Base-by-base conservation (phyloP, 1,140 invertebrate species). In the Cherax quadricarinatus region DNA sequence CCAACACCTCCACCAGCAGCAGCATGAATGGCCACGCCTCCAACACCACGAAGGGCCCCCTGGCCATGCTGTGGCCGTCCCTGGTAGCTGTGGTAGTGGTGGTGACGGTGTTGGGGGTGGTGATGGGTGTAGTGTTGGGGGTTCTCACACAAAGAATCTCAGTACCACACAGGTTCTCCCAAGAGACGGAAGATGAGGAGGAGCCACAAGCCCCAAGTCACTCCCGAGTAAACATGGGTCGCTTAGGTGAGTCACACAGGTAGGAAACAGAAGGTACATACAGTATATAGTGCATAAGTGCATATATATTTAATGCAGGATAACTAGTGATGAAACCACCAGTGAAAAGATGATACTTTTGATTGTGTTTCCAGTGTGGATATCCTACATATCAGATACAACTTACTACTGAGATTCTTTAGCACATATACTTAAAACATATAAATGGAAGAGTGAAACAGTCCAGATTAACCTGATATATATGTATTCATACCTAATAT, bases 191-290 rank as follows among this genome's bases (percentile, higher is more conserved):
- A 16, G 89, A 91, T 21, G 89, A 91, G 4, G 75, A 86, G 21
- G 83, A 86, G 41, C 16, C 66, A 6, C n/a, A 41, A 24, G 62
- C 51, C 41, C 30, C 57, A 24, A 81, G 70, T 78, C 83, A 53
- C 78, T 75, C 57, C 9, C 84, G 79, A 12, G 83, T 62, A 60
- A 66, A 49, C 85, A 16, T 70, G 84, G 53, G 62, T 24, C 84
- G 89, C 60, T 81, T 66, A 91, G 89, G 89, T 91, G 89, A 91
- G 89, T 91, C 66, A 24, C 53, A 48, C 89, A 91, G 89, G 89
- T 91, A 91, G 53, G 53, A 81, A n/a, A 82, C 49, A 41, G 30
- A 41, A 41, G 30, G 30, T 41, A 41, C 30, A 41, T 41, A 41
- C 30, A 41, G 30, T 41, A 41, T 41, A 41, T 41, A 41, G 30